Percentiles rank a stretch among this genome's conserved stretches.
These are phyloP conservation scores for Gallinago nigripennis DNA, from an alignment of 2,797 vertebrate species.

Conservation along the genomic window DNA sequence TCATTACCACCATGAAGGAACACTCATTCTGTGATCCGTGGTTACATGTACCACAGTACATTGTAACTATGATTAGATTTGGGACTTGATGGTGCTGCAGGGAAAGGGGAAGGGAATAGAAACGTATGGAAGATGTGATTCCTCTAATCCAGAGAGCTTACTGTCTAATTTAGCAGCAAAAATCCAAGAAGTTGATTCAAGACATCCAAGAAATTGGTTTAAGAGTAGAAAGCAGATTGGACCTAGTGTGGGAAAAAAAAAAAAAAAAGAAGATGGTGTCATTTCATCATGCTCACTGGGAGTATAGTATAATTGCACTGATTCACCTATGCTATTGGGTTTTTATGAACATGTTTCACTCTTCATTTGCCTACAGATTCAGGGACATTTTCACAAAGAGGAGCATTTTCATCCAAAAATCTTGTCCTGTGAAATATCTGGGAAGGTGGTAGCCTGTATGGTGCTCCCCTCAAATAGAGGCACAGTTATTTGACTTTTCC, in stretches of 20 bases:
- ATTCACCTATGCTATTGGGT: not conserved
- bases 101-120: not conserved
- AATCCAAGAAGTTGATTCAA: conserved; percentile 10
- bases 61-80: conserved; percentile 1
- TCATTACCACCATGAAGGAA: not conserved
- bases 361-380: not conserved
- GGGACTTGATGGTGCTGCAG: not conserved
- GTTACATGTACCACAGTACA: not conserved
- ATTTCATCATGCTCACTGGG: not conserved
- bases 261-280: not conserved
- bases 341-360: not conserved
- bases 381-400: not conserved
- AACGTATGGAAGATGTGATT: not conserved
- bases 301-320: not conserved
- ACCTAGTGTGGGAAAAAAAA: not conserved
- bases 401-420: not conserved
- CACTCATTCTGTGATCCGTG: not conserved
- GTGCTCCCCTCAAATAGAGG: not conserved
- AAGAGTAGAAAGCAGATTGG: not conserved
- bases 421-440: not conserved
- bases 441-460: not conserved
- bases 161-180: conserved; percentile 47
- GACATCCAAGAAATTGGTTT: not conserved
- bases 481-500: not conserved
- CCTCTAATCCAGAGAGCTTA: conserved; percentile 27